Conservation (phyloP, 2,888 invertebrate species). For the Sicus ferrugineus region DNA sequence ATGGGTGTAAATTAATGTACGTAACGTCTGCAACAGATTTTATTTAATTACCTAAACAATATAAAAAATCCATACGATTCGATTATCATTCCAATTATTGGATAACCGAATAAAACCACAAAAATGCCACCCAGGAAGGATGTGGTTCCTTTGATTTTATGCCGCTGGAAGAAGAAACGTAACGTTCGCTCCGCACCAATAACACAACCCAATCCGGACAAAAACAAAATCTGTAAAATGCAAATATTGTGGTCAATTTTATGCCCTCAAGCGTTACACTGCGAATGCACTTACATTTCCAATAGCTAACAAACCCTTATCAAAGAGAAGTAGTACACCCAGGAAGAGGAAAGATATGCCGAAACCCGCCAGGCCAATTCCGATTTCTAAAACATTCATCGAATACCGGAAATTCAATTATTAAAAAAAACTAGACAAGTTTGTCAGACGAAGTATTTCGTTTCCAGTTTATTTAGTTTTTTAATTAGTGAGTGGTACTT, state of each 20-base stretch:
- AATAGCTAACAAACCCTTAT: conserved; percentile 96
- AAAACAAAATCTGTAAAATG: conserved; percentile 88
- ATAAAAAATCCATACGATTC: conserved; percentile 96
- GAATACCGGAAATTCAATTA: neutral
- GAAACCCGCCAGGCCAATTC: conserved; percentile 95
- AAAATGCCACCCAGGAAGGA: conserved; percentile 93
- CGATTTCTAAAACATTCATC: conserved; percentile 78
- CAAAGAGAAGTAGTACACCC: conserved; percentile 91
- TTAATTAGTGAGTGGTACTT: conserved; percentile 62
- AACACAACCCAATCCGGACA: conserved; percentile 92
- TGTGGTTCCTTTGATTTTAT: conserved; percentile 89
- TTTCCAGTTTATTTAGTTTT: neutral
- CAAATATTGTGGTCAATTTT: conserved; percentile 11
- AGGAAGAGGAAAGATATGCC: conserved; percentile 94
- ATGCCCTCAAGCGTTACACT: too few species aligned
- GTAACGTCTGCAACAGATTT: neutral
- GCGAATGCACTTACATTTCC: conserved; percentile 88
- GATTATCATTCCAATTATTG: conserved; percentile 93
- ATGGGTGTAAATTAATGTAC: neutral
- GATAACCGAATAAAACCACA: conserved; percentile 94
- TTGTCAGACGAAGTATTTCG: neutral
- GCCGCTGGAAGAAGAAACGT: conserved; percentile 96
- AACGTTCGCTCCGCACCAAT: conserved; percentile 95
- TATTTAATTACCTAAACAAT: conserved; percentile 73
- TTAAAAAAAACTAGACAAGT: conserved; percentile 17